phyloP scores from a whole-genome alignment of 2,797 vertebrate genomes.

The Acanthiza pusilla region DNA sequence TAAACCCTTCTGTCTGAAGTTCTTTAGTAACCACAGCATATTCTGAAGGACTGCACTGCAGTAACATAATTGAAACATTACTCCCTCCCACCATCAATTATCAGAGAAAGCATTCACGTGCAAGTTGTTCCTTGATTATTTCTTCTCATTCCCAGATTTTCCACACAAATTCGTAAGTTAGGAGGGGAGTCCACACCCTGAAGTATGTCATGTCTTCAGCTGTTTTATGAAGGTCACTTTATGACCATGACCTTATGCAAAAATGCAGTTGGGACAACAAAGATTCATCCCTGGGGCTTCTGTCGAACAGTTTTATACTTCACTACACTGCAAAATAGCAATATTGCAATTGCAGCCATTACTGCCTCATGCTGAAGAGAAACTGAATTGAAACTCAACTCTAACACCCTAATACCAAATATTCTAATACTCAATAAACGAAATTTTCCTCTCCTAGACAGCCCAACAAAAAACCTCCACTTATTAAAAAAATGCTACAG shows the following conservation, averaged over 20 bases:
- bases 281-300: background rate
- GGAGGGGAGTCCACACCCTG: background rate
- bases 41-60: slow-evolving; percentile 10
- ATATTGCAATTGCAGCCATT: background rate
- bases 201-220: background rate
- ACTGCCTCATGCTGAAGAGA: background rate
- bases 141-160: background rate
- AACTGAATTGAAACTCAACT: background rate
- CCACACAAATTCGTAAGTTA: background rate
- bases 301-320: background rate
- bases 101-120: background rate
- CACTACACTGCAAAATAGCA: background rate
- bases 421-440: background rate
- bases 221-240: background rate
- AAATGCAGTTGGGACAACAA: background rate
- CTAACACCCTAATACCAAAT: no score
- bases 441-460: background rate
- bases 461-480: background rate
- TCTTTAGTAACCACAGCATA: background rate
- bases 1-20: background rate
- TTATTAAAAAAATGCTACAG: background rate
- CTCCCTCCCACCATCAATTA: background rate
- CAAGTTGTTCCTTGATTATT: background rate
- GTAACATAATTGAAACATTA: background rate
- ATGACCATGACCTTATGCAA: background rate